Conservation (phyloP, 2,797 vertebrate species). For the Labeo calbasu region DNA sequence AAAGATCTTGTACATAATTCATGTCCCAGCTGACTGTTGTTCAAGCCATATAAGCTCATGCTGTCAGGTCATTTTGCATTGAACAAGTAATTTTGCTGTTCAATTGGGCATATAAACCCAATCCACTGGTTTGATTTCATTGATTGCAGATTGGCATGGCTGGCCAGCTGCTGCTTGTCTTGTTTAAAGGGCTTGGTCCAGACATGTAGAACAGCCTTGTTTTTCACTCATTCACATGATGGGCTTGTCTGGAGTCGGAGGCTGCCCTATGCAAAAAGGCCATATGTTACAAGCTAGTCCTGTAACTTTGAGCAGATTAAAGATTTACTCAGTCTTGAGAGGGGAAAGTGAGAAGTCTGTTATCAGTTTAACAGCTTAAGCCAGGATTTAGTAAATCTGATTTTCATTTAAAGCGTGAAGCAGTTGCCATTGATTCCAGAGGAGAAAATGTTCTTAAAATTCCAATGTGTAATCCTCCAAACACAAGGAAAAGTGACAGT, state of each 20-base stretch:
- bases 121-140: conserved; percentile 85
- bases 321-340: conserved; percentile 45
- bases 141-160: conserved; percentile 90
- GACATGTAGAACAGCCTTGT: conserved; percentile 67
- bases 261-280: conserved; percentile 67
- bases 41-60: conserved; percentile 77
- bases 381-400: conserved; percentile 46
- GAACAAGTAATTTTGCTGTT: conserved; percentile 76
- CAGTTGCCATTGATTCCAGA: not conserved
- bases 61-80: conserved; percentile 76
- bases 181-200: conserved; percentile 71
- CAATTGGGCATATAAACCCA: conserved; percentile 82
- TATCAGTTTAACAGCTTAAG: conserved; percentile 48
- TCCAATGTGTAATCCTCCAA: conserved; percentile 20
- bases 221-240: conserved; percentile 65
- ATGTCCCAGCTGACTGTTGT: conserved; percentile 66
- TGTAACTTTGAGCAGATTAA: conserved; percentile 50
- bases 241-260: conserved; percentile 69
- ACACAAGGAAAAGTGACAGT: conserved; percentile 6
- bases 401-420: conserved; percentile 24
- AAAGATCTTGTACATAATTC: conserved; percentile 68
- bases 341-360: conserved; percentile 61
- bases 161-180: conserved; percentile 89
- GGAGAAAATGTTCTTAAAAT: conserved; percentile 22
- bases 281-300: conserved; percentile 76